These are phyloP conservation scores for Stichopus horrens DNA, from an alignment of 53 echinoderm and acorn worm genomes.

Conservation along the genomic window DNA sequence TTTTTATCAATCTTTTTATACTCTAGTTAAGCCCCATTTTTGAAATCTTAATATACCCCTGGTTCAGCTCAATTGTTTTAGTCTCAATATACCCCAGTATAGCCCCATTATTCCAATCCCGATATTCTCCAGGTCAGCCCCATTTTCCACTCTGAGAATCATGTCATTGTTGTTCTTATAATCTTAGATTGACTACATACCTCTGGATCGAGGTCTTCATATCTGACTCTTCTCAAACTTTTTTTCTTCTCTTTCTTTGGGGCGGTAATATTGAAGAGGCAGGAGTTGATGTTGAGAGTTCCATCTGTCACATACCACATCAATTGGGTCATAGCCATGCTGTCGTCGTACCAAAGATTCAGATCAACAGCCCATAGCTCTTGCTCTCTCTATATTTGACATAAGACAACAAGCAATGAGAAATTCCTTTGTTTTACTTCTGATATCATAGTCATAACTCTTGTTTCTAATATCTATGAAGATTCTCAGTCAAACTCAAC, in stretches of 20 bases:
- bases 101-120: background rate
- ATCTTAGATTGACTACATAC: slow-evolving; percentile 18
- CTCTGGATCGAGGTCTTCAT: slow-evolving; percentile 80
- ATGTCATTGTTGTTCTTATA: too few relatives aligned
- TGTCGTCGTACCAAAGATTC: slow-evolving; percentile 95
- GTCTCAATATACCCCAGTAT: background rate
- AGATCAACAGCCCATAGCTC: slow-evolving; percentile 93
- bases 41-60: too few relatives aligned
- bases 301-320: slow-evolving; percentile 89
- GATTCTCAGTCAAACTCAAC: background rate
- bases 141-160: background rate
- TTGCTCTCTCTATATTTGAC: slow-evolving; percentile 72
- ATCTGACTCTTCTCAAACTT: slow-evolving; percentile 61
- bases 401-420: background rate
- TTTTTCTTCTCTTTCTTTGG: slow-evolving; percentile 90
- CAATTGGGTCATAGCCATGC: slow-evolving; percentile 76
- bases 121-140: background rate
- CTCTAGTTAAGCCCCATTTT: too few relatives aligned
- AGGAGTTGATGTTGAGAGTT: slow-evolving; percentile 70
- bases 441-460: background rate
- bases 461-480: background rate
- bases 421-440: background rate
- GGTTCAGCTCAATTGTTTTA: too few relatives aligned
- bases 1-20: too few relatives aligned
- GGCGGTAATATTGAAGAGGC: slow-evolving; percentile 72